Evolutionary conservation across 2,113 vertebrate species (phyloP).

Genomic region (cat (Felis catus)): F.catus_Fca126_mat1.0 CM031419.1:9797501-9798000

Average conservation of each 20-base stretch:
- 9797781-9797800: background rate
- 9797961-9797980: no score
- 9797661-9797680: background rate
- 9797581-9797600: background rate
- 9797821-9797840: fast-evolving
- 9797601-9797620: background rate
- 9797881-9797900: background rate
- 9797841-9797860: background rate
- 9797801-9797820: background rate
- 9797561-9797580: no score
- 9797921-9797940: background rate
- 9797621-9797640: background rate
- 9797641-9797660: background rate
- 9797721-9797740: background rate
- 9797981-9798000: background rate
- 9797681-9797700: fast-evolving
- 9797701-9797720: background rate
- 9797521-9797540: background rate
- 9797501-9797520: background rate
- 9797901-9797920: fast-evolving
- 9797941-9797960: background rate
- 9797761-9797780: background rate
- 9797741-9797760: background rate
- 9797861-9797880: background rate
- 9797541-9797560: background rate